Evolutionary conservation across 2,888 invertebrate species (phyloP).

Genomic region (Ichneumon xanthorius): DNA sequence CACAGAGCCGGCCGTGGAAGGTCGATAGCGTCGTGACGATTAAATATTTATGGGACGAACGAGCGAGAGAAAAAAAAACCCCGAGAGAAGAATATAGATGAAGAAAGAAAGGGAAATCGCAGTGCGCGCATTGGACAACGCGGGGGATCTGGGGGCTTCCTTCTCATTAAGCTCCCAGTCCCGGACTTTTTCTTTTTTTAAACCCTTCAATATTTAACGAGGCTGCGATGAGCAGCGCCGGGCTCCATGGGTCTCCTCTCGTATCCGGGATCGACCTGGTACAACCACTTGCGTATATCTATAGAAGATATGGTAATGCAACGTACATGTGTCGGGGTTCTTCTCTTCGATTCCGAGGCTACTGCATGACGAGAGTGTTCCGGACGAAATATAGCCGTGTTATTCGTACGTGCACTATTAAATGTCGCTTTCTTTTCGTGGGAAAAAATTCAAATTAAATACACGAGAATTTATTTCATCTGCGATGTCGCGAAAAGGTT

Average conservation of each 20-base stretch:
- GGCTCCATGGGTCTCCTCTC: constrained; percentile 16
- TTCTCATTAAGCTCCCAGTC: constrained; percentile 66
- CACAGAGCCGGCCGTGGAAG: constrained; percentile 22
- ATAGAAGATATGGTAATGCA: background rate
- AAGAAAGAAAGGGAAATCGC: constrained; percentile 42
- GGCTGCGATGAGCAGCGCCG: constrained; percentile 32
- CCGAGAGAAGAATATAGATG: constrained; percentile 15
- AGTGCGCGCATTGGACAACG: constrained; percentile 53
- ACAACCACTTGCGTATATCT: background rate
- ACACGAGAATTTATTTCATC: background rate
- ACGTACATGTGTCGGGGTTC: background rate
- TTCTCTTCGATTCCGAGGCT: background rate
- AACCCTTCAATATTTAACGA: constrained; percentile 57
- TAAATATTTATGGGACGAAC: constrained; percentile 65
- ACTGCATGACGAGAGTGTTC: background rate
- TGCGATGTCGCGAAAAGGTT: background rate
- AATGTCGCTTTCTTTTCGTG: background rate
- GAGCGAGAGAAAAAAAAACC: constrained; percentile 37
- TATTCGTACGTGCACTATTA: background rate
- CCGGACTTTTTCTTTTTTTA: constrained; percentile 27
- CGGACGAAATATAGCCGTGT: background rate
- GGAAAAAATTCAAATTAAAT: background rate
- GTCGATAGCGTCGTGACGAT: constrained; percentile 63
- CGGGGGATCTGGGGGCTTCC: constrained; percentile 47
- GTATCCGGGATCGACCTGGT: constrained; percentile 21